These are phyloP conservation scores for Irena cyanogastra DNA, from an alignment of 2,113 vertebrate genomes.

Conservation along the genomic window DNA sequence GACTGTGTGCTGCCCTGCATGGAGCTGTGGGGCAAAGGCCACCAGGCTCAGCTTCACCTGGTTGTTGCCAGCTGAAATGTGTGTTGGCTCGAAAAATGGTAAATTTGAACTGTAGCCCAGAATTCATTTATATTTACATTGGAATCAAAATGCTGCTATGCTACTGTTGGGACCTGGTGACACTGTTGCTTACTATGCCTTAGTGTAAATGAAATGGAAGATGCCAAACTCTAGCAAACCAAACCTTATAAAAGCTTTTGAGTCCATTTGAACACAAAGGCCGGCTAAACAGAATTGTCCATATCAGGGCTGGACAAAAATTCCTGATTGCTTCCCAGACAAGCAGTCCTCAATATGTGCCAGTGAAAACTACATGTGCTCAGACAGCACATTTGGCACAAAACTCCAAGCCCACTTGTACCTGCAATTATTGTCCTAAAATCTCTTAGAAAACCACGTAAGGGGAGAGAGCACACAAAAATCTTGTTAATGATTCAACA, in stretches of 20 bases:
- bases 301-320: neutral
- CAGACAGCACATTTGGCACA: neutral
- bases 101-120: neutral
- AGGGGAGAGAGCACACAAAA: neutral
- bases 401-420: neutral
- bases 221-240: neutral
- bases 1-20: neutral
- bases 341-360: neutral
- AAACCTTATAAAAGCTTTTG: neutral
- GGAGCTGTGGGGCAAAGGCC: rapidly evolving
- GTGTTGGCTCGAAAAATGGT: neutral
- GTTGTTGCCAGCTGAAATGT: neutral
- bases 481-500: neutral
- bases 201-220: neutral
- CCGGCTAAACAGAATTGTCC: neutral
- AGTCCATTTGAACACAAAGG: neutral
- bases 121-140: neutral
- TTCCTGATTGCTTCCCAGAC: neutral
- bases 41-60: neutral
- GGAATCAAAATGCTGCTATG: neutral
- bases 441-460: neutral
- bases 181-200: neutral
- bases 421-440: neutral
- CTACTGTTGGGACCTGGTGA: neutral
- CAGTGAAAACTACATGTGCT: neutral